Conservation (phyloP, 2,888 invertebrate species). For the Ethmia dodecea region DNA sequence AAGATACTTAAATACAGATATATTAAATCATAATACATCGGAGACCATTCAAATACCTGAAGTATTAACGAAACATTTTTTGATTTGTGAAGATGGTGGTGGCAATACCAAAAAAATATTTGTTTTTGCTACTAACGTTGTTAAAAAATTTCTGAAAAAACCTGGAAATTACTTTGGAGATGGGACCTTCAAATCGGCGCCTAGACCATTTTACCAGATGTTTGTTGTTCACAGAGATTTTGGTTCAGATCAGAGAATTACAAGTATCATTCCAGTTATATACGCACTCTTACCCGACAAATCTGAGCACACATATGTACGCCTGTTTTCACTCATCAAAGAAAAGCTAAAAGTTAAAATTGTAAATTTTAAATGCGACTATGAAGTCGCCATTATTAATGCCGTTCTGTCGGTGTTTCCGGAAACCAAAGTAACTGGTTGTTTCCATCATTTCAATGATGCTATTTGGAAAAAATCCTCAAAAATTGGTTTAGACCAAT, state of each 20-base stretch:
- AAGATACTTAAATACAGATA: slow-evolving; percentile 1
- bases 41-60: slow-evolving; percentile 1
- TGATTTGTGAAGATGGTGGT: slow-evolving; percentile 3
- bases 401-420: slow-evolving; percentile 7
- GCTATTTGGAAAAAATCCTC: slow-evolving; percentile 5
- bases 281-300: slow-evolving; percentile 7
- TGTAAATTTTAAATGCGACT: slow-evolving; percentile 6
- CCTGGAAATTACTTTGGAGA: neutral
- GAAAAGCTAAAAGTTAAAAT: slow-evolving; percentile 6
- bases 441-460: slow-evolving; percentile 7
- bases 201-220: slow-evolving; percentile 8
- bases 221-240: slow-evolving; percentile 7
- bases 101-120: neutral
- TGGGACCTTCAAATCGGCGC: neutral
- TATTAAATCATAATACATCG: slow-evolving; percentile 2
- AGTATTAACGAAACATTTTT: slow-evolving; percentile 3
- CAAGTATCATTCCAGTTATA: slow-evolving; percentile 9
- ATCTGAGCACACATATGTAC: slow-evolving; percentile 5
- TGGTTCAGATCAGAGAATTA: slow-evolving; percentile 5
- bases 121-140: neutral
- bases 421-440: slow-evolving; percentile 4
- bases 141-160: neutral
- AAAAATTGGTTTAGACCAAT: slow-evolving; percentile 4
- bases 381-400: slow-evolving; percentile 8
- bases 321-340: slow-evolving; percentile 7